These are phyloP conservation scores for Sinodicranocentrus sp. DNA, from an alignment of 2,888 invertebrate genomes.

Conservation along the genomic window DNA sequence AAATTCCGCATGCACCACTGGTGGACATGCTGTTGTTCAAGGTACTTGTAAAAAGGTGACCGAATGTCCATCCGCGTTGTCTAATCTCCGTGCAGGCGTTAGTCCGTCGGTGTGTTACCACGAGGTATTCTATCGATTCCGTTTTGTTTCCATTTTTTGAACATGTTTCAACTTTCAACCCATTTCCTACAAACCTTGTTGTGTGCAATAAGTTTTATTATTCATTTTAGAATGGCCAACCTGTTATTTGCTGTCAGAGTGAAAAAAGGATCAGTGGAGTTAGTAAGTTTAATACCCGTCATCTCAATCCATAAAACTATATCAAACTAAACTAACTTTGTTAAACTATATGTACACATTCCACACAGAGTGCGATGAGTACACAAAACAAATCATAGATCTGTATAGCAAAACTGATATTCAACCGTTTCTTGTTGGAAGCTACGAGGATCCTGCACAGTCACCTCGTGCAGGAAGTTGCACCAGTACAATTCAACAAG, in stretches of 20 bases:
- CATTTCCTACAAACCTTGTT: too few species aligned
- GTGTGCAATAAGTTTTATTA: neutral
- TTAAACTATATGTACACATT: too few species aligned
- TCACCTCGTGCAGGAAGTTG: constrained; percentile 7
- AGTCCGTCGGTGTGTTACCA: constrained; percentile 31
- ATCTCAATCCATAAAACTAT: too few species aligned
- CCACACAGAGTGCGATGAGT: constrained; percentile 25
- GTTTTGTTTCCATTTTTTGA: too few species aligned
- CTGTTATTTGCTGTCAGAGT: constrained; percentile 37
- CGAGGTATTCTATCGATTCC: too few species aligned
- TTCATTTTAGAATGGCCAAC: constrained; percentile 23
- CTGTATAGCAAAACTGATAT: constrained; percentile 22
- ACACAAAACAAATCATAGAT: constrained; percentile 11
- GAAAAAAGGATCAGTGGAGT: constrained; percentile 33
- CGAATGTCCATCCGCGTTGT: constrained; percentile 50
- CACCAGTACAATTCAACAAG: constrained; percentile 12
- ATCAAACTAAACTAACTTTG: too few species aligned
- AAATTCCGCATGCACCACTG: constrained; percentile 10
- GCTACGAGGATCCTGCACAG: constrained; percentile 16
- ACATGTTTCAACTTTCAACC: neutral
- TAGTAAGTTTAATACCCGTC: too few species aligned
- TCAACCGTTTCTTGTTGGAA: constrained; percentile 39
- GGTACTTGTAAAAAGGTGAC: constrained; percentile 30
- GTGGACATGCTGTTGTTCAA: constrained; percentile 11
- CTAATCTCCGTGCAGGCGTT: constrained; percentile 57